phyloP scores from a whole-genome alignment of 2,797 vertebrate species.

The Chromis chromis region DNA sequence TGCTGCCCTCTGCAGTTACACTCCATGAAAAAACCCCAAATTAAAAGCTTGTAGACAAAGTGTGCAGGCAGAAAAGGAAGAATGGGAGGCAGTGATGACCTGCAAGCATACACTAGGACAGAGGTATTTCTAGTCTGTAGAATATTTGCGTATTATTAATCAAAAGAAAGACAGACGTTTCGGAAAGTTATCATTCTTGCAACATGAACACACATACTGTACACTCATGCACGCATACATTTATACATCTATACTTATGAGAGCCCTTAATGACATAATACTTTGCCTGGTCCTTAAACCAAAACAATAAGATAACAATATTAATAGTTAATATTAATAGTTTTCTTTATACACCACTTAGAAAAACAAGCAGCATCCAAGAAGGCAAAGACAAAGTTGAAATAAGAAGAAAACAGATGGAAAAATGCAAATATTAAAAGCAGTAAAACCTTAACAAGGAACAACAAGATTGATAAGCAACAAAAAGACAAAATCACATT shows the following conservation, averaged over 20 bases:
- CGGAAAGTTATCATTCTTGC: too few species aligned
- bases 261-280: neutral
- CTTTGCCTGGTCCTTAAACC: neutral
- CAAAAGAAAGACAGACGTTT: neutral
- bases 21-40: neutral
- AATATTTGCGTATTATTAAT: neutral
- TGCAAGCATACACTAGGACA: neutral
- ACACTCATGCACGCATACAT: too few species aligned
- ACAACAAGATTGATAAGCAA: too few species aligned
- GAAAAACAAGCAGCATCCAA: too few species aligned
- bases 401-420: too few species aligned
- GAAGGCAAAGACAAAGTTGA: too few species aligned
- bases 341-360: too few species aligned
- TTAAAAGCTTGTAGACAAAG: neutral
- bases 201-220: too few species aligned
- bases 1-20: conserved; percentile 4
- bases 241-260: neutral
- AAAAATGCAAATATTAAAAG: too few species aligned
- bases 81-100: neutral
- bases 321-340: too few species aligned
- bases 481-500: too few species aligned
- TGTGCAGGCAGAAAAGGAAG: neutral
- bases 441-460: too few species aligned
- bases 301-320: neutral
- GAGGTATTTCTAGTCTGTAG: neutral